A percentile compares a stretch with the other conserved stretches of the same genome.
These are phyloP conservation scores for Pelagia noctiluca DNA, from an alignment of 30 jellyfish, hydroid and myxozoan genomes.

Conservation along the genomic window DNA sequence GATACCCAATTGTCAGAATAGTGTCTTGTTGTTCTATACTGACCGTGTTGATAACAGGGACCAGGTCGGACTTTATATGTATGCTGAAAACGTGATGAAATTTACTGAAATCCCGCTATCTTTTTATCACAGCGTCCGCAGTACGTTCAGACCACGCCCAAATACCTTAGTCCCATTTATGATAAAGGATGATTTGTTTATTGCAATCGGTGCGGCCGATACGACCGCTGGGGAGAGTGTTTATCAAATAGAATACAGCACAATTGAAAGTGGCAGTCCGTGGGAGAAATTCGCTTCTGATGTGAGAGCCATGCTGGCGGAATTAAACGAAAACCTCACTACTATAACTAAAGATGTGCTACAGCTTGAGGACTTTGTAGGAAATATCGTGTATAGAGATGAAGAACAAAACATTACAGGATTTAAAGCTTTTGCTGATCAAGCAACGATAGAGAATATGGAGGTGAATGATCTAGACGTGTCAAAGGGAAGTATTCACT, in stretches of 20 bases:
- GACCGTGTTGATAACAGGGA: constrained; percentile 74
- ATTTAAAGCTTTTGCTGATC: not conserved
- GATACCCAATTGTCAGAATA: constrained; percentile 72
- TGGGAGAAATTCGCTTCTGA: constrained; percentile 50
- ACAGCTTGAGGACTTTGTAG: constrained; percentile 6
- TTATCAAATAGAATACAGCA: constrained; percentile 54
- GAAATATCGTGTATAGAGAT: constrained; percentile 32
- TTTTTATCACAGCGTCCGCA: constrained; percentile 20
- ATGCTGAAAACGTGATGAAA: constrained; percentile 52
- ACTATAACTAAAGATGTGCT: not conserved
- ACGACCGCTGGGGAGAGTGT: constrained; percentile 41
- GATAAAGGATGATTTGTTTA: constrained; percentile 37
- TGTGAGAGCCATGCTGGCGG: constrained; percentile 7
- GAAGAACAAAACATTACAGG: constrained; percentile 60
- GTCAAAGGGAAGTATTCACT: constrained; percentile 29
- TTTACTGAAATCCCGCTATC: constrained; percentile 68
- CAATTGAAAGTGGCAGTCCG: constrained; percentile 56
- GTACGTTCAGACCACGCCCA: constrained; percentile 69
- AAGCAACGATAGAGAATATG: not conserved
- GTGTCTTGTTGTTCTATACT: constrained; percentile 61
- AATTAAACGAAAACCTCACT: constrained; percentile 26
- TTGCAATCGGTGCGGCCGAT: constrained; percentile 70
- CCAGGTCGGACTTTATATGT: constrained; percentile 74
- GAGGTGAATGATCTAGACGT: constrained; percentile 6
- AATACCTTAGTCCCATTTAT: constrained; percentile 63